Percentiles rank a stretch among this genome's conserved stretches.
Evolutionary conservation across 2,888 invertebrate genomes (phyloP).

Genomic region (Acrocera orbiculus): DNA sequence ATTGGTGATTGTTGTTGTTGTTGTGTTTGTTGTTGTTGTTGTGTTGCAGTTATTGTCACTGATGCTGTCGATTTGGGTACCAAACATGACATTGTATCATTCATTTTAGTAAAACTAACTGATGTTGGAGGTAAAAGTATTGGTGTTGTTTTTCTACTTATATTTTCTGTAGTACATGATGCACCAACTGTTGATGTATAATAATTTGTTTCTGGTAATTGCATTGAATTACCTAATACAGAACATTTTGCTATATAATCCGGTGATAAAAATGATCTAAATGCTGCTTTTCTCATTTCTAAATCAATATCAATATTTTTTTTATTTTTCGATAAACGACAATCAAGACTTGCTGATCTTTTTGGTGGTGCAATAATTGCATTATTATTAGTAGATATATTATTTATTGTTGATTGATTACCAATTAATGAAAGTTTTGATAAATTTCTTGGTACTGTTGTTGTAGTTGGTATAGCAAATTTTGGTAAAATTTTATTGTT

Average conservation of each 20-base stretch:
- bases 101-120: constrained; percentile 20
- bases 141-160: constrained; percentile 13
- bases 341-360: constrained; percentile 25
- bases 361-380: constrained; percentile 24
- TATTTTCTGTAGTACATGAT: constrained; percentile 17
- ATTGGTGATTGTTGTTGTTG: constrained; percentile 7
- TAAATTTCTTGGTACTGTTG: constrained; percentile 15
- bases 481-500: constrained; percentile 9
- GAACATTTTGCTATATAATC: not conserved
- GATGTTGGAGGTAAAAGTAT: constrained; percentile 22
- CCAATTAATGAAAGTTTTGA: constrained; percentile 19
- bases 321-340: too few species aligned
- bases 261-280: constrained; percentile 10
- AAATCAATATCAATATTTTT: too few species aligned
- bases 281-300: constrained; percentile 14
- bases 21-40: constrained; percentile 11
- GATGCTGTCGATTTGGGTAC: not conserved
- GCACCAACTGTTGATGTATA: constrained; percentile 18
- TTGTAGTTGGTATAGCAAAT: constrained; percentile 23
- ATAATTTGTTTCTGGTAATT: constrained; percentile 13
- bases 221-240: not conserved
- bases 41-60: constrained; percentile 11
- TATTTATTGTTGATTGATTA: too few species aligned
- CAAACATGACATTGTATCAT: not conserved
- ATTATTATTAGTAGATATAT: too few species aligned